Evolutionary conservation across 2,113 vertebrate species (phyloP).

Genomic region (Gobio gobio): DNA sequence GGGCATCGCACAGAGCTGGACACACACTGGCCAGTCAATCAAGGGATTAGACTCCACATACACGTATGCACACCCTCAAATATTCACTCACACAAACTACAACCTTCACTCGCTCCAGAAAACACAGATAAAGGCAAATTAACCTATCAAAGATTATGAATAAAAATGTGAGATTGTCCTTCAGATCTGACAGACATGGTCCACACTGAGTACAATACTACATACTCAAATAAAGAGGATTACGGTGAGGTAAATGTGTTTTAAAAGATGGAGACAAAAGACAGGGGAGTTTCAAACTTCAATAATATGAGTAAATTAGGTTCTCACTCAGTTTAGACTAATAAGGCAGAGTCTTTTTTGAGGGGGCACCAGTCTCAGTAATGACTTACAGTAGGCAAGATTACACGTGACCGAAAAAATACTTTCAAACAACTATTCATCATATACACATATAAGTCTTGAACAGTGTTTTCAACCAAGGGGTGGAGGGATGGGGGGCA

Average conservation of each 20-base stretch:
- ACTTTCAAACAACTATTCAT: background rate
- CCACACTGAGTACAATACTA: constrained; percentile 15
- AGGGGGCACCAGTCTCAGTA: background rate
- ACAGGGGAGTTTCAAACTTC: background rate
- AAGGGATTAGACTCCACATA: constrained; percentile 66
- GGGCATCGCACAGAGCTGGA: constrained; percentile 85
- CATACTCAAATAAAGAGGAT: constrained; percentile 10
- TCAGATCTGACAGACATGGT: constrained; percentile 40
- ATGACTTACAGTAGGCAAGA: background rate
- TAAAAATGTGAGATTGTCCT: constrained; percentile 54
- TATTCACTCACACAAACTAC: constrained; percentile 40
- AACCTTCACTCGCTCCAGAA: constrained; percentile 55
- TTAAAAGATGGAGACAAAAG: constrained; percentile 12
- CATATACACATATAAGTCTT: background rate
- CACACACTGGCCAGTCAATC: constrained; percentile 81
- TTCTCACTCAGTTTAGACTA: background rate
- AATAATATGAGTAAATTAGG: background rate
- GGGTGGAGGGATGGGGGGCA: too few species aligned
- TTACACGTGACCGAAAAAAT: background rate
- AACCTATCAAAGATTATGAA: constrained; percentile 71
- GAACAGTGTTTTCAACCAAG: background rate
- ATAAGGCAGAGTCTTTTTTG: background rate
- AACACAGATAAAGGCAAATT: constrained; percentile 66
- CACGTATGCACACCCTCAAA: constrained; percentile 70
- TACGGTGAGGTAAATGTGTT: constrained; percentile 35